Conservation (phyloP, 2,888 invertebrate species). For the Drosophila kuntzei region DNA sequence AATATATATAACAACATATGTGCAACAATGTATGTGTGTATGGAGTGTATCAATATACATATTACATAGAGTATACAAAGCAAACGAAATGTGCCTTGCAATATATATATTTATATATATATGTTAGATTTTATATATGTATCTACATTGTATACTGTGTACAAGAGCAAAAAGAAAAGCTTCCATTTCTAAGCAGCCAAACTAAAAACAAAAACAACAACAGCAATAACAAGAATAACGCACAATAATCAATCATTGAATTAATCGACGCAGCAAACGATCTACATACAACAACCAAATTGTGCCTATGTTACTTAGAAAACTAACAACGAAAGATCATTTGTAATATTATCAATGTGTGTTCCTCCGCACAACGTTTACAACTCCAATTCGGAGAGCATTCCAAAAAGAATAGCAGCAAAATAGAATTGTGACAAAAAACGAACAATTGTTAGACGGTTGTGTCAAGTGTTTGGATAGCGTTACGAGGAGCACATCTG, state of each 20-base stretch:
- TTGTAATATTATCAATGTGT: constrained; percentile 39
- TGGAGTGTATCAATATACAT: constrained; percentile 9
- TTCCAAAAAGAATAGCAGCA: constrained; percentile 23
- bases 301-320: constrained; percentile 60
- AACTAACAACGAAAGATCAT: constrained; percentile 47
- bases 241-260: constrained; percentile 39
- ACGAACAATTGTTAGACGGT: constrained; percentile 9
- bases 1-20: constrained; percentile 19
- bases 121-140: constrained; percentile 31
- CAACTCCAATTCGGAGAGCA: constrained; percentile 23
- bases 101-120: constrained; percentile 34
- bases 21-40: constrained; percentile 1
- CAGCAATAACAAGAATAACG: constrained; percentile 35
- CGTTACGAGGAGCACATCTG: constrained; percentile 30
- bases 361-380: constrained; percentile 16
- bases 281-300: constrained; percentile 36
- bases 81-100: constrained; percentile 73
- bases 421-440: constrained; percentile 4
- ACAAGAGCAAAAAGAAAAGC: constrained; percentile 36
- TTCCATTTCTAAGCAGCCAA: constrained; percentile 42
- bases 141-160: constrained; percentile 30
- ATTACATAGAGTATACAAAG: constrained; percentile 46
- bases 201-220: constrained; percentile 28
- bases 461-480: constrained; percentile 25
- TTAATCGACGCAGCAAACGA: constrained; percentile 26